Conservation (phyloP, 2,888 invertebrate species). For the Pseudeuparius sepicola region DNA sequence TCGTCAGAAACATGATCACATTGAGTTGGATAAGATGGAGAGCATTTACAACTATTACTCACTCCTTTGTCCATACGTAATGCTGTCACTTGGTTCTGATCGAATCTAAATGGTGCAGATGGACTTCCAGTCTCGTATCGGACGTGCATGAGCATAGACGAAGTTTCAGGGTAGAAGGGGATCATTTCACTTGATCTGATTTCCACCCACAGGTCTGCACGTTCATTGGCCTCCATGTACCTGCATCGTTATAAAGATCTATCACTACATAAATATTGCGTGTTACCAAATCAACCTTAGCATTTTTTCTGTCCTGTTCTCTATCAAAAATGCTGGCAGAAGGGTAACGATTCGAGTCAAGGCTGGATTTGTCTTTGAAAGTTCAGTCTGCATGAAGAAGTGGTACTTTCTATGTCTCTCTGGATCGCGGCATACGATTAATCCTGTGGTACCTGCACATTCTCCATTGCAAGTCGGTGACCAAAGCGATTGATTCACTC, state of each 20-base stretch:
- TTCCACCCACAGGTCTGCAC: constrained; percentile 76
- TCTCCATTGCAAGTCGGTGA: constrained; percentile 54
- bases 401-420: constrained; percentile 64
- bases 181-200: constrained; percentile 57
- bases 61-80: constrained; percentile 78
- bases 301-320: constrained; percentile 55
- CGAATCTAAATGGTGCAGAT: too few relatives aligned
- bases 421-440: constrained; percentile 61
- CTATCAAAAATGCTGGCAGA: constrained; percentile 67
- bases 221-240: constrained; percentile 80
- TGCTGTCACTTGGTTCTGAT: constrained; percentile 58
- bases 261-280: neutral
- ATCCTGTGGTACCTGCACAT: constrained; percentile 64
- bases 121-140: too few relatives aligned
- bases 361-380: constrained; percentile 62
- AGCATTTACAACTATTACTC: too few relatives aligned
- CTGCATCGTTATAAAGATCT: constrained; percentile 35
- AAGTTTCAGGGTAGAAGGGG: constrained; percentile 75
- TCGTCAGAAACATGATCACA: too few relatives aligned
- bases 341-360: constrained; percentile 72
- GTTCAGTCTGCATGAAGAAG: constrained; percentile 55
- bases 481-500: constrained; percentile 56
- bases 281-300: constrained; percentile 30
- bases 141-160: constrained; percentile 70
- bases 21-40: too few relatives aligned